Evolutionary conservation across 2,797 vertebrate species (phyloP), one percentile per base, ranked within the genome.

Genomic region (Naso thynnoides): DNA sequence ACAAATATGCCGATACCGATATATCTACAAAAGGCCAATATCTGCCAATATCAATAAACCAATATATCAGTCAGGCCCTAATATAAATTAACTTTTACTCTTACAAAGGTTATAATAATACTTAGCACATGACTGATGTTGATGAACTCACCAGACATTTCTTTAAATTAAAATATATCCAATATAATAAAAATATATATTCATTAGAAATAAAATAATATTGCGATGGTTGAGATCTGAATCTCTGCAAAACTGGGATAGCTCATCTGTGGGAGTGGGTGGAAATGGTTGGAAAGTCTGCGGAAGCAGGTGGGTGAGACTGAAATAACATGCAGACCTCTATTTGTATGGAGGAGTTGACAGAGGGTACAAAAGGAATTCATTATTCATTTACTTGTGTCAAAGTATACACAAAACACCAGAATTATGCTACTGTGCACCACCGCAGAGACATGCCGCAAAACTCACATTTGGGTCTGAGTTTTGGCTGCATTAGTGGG

Each of bases 401-500:
- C 63, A 19, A n/a, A 31, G 56, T 21, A n/a, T 57, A 59, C 24
- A 67, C 9, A 4, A 41, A 36, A 55, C 47, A 26, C 33, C 45
- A 74, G 33, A 68, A 41, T 31, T 11, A 55, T 36, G n/a, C 45
- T 36, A n/a, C 50, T 8, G 26, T 52, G 41, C 56, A 33, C 3
- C 23, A 42, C 26, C 1, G 49, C 57, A 48, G 45, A 59, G 45
- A 73, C 3, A 29, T 47, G 47, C 41, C 23, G 45, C 72, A 84
- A 71, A 80, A 53, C 69, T 81, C 70, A 63, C 48, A 82, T 45
- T 26, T 61, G 27, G 77, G 63, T 47, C 70, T 77, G 61, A 63
- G 77, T 84, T 87, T 76, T 67, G 74, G 77, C 66, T 75, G 65
- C 75, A 52, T 67, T 70, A 70, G 44, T 44, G 69, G 53, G 54